Base-by-base conservation (phyloP, 2,113 vertebrate species). In the Romanogobio albipinnatus region DNA sequence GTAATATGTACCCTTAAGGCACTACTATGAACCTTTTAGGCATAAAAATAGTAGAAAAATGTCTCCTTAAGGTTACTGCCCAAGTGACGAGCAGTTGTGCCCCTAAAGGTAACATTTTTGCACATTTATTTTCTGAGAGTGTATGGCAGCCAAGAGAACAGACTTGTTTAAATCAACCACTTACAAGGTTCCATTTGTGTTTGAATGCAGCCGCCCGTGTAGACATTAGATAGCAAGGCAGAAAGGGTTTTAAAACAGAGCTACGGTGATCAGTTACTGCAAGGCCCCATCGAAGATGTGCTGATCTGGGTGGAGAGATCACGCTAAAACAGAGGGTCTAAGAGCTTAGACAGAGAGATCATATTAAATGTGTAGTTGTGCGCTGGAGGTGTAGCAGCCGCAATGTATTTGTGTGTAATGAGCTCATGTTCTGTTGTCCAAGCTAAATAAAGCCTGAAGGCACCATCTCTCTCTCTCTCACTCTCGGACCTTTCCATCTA, bases 341-440 rank as follows among this genome's bases (percentile, higher is more conserved):
- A 68, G 64, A 83, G 78, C 66, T 71, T 19, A 79, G 75, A 88
- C 49, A 71, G 56, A 85, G 74, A 88, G 80, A 66, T 83, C 75
- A 82, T 78, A 81, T 88, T 76, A 88, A 88, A 84, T 74, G 87
- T 81, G 77, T 77, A 29, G 76, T 70, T 85, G 81, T 76, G 82
- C 39, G 49, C 71, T 64, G 78, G 70, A 84, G 76, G 68, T 77
- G 82, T 85, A 85, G 73, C 39, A 75, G 83, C 68, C 59, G 53
- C 76, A 76, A 76, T 83, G 83, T 81, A 59, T 85, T 77, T 87
- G 76, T 86, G 82, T 89, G 76, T 87, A 87, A 85, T 86, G 86
- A 87, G 88, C 86, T 89, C 88, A 84, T 81, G 86, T 87, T 85
- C 75, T 78, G 82, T 89, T 89, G 88, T 89, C 82, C 74, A 59